Evolutionary conservation across 1,140 invertebrate genomes (phyloP), one percentile per base, ranked within the genome.

Genomic region (Heterodera carotae): DNA sequence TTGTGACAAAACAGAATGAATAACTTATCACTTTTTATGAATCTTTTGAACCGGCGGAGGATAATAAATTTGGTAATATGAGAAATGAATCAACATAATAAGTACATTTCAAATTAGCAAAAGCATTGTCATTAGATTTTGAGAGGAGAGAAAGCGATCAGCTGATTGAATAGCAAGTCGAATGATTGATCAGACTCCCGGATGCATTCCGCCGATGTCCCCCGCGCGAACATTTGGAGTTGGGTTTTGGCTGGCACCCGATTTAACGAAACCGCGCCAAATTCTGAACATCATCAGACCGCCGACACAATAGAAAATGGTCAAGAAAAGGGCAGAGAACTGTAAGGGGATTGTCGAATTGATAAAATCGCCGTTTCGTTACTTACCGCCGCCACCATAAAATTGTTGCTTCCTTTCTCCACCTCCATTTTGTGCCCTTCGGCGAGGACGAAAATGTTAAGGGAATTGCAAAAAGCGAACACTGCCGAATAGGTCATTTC

Each of bases 221-320:
- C 81, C 81, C 27, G 80, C 78, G 33, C 80, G 81, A 5, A 84
- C 62, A 53, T 81, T 84, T 29, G 79, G 82, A 2, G 79, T 75
- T 29, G 81, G 81, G 73, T 82, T 82, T 70, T 82, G 81, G 69
- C 39, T 81, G 33, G 75, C 79, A 2, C 81, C 82, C 18, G 81
- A 83, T 69, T 72, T 68, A 3, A 82, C 82, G 34, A 82, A 82
- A 10, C 81, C 81, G 31, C 79, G 78, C 81, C 81, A 83, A 34
- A 82, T 82, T 22, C 82, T 36, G 83, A 81, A 84, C 82, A 82
- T 84, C 81, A 82, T 82, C 31, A 82, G 53, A 22, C 81, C 80
- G 4, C 82, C 76, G 34, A 83, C 33, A 5, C 25, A 75, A 48
- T 84, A 80, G 29, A 81, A 84, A 60, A 81, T 62, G 25, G 64